phyloP scores from a whole-genome alignment of 2,797 vertebrate species.

The Psittacula derbiana region DNA sequence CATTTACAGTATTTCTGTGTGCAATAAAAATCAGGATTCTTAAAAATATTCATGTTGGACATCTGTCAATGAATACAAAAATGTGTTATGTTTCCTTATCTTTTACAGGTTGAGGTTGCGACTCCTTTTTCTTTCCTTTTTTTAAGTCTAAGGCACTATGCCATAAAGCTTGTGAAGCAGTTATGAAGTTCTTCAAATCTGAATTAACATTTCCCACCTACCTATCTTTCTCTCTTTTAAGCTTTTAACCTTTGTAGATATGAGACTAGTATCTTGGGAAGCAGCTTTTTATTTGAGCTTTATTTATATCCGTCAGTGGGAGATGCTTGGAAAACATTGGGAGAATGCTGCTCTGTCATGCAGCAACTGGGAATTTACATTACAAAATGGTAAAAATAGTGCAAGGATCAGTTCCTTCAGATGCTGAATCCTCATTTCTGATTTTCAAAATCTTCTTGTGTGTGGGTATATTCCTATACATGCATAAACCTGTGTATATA shows the following conservation, averaged over 20 bases:
- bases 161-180: constrained; percentile 32
- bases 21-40: background rate
- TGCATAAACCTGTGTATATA: background rate
- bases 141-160: background rate
- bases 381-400: constrained; percentile 42
- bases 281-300: constrained; percentile 54
- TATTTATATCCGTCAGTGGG: constrained; percentile 60
- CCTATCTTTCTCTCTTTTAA: constrained; percentile 46
- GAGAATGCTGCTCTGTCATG: constrained; percentile 52
- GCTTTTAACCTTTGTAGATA: constrained; percentile 54
- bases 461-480: background rate
- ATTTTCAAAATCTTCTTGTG: background rate
- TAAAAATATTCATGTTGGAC: background rate
- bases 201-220: constrained; percentile 54
- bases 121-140: background rate
- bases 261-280: constrained; percentile 48
- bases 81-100: background rate
- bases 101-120: background rate
- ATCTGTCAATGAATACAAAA: constrained; percentile 19
- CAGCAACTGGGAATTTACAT: constrained; percentile 56
- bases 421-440: constrained; percentile 47
- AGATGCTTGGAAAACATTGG: constrained; percentile 50
- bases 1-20: background rate
- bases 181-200: constrained; percentile 24
- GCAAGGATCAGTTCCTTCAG: constrained; percentile 45